These are phyloP conservation scores for Bombus vancouverensis DNA, from an alignment of 1,140 invertebrate genomes.

Conservation along the genomic window DNA sequence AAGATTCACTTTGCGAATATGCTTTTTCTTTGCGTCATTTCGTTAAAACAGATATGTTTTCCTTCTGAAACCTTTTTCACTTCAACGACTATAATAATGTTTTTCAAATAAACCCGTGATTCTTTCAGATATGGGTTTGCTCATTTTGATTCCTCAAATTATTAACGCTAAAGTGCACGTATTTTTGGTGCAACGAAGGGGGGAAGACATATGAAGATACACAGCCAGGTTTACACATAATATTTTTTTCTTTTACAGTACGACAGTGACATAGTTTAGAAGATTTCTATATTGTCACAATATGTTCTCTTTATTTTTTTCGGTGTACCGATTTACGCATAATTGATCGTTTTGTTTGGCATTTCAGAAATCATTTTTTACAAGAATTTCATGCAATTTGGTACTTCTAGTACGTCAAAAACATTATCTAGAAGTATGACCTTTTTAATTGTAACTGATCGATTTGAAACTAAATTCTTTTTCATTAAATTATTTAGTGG, in stretches of 20 bases:
- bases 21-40: background rate
- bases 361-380: background rate
- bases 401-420: background rate
- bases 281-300: slow-evolving; percentile 42
- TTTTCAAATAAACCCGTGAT: slow-evolving; percentile 1
- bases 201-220: slow-evolving; percentile 62
- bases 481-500: too few relatives aligned
- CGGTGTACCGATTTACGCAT: background rate
- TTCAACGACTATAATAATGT: background rate
- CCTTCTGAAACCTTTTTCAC: background rate
- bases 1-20: slow-evolving; percentile 10
- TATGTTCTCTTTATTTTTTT: slow-evolving; percentile 5
- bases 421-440: background rate
- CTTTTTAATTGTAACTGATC: background rate
- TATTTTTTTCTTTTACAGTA: slow-evolving; percentile 48
- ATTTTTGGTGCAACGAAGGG: slow-evolving; percentile 53
- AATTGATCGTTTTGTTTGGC: slow-evolving; percentile 1
- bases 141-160: slow-evolving; percentile 5
- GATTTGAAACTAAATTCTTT: background rate
- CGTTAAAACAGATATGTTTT: slow-evolving; percentile 38
- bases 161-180: slow-evolving; percentile 39
- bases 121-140: background rate
- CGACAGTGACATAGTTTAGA: slow-evolving; percentile 20
- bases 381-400: background rate
- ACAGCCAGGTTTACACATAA: slow-evolving; percentile 61